Evolutionary conservation across 2,888 invertebrate species (phyloP), one percentile per base, ranked within the genome.

Genomic region (Hoplodrina blanda): DNA sequence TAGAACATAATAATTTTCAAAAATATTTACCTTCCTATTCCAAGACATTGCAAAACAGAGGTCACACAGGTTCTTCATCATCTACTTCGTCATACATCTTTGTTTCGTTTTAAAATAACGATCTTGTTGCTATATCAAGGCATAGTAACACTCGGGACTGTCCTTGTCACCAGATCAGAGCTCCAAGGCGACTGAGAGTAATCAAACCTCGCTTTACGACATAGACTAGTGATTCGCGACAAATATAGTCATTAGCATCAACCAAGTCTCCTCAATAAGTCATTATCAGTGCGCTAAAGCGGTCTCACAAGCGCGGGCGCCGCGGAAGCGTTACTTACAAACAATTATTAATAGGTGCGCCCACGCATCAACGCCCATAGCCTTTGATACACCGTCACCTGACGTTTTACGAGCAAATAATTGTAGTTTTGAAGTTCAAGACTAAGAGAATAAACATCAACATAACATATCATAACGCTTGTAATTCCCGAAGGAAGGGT

Each of bases 261-360:
- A 50, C 68, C 70, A 33, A 59, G 69, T 72, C 64, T 56, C 72
- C 74, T 78, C 80, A 72, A 80, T 76, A 75, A 81, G 72, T 81
- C 66, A 83, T 84, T 84, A 81, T 77, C 78, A 70, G 71, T 68
- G 68, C 61, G 64, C 73, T 80, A 73, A 82, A 85, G 81, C 81
- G 70, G 74, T 65, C 70, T 74, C 64, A 69, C 68, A 78, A 82
- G 88, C 89, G 89, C 88, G 86, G 88, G 89, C 87, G 89, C 85
- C 87, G 84, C 88, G 88, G 87, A 89, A 88, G 89, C 85, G 77
- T 72, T 74, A 59, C 64, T 80, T 79, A 68, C 44, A 44, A 74
- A 73, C 70, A 74, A 82, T 80, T 71, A 83, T 90, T 92, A 91
- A 91, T 90, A 86, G 85, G 81, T 73, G 83, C 90, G 85, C 93